Evolutionary conservation across 2,113 vertebrate species (phyloP).

Genomic region (Mungos mungo): DNA sequence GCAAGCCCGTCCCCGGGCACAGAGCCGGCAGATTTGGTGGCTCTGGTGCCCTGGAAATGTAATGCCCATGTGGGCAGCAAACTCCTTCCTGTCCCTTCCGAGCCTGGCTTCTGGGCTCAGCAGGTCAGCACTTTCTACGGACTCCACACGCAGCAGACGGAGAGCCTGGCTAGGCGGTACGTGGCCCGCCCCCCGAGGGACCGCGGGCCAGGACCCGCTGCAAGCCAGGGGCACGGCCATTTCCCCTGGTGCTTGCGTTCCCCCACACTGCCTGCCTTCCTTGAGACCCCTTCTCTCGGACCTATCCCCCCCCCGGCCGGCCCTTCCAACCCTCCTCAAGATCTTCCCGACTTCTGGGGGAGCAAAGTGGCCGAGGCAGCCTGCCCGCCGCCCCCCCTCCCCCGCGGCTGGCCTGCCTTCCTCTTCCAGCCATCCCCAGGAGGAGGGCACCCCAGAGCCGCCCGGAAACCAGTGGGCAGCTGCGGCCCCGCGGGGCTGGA

Average conservation of each 20-base stretch:
- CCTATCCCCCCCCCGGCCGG: accelerated
- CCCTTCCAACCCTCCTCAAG: background rate
- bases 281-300: background rate
- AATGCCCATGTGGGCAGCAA: background rate
- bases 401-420: background rate
- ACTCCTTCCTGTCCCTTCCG: background rate
- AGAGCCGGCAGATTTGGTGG: background rate
- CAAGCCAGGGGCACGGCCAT: conserved; percentile 47
- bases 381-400: background rate
- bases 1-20: background rate
- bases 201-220: background rate
- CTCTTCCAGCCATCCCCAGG: background rate
- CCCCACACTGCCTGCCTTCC: accelerated
- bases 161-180: background rate
- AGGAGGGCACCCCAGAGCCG: background rate
- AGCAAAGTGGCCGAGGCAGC: background rate
- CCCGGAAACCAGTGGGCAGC: background rate
- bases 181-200: background rate
- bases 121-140: background rate
- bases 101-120: background rate
- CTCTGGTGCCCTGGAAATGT: conserved; percentile 15
- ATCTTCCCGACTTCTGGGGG: background rate
- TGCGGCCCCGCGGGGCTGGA: accelerated
- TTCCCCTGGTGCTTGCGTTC: accelerated
- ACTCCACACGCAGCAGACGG: background rate